A percentile compares a stretch with the other conserved stretches of the same genome.
Evolutionary conservation across 2,888 invertebrate species (phyloP).

Genomic region (Hecatera dysodea): DNA sequence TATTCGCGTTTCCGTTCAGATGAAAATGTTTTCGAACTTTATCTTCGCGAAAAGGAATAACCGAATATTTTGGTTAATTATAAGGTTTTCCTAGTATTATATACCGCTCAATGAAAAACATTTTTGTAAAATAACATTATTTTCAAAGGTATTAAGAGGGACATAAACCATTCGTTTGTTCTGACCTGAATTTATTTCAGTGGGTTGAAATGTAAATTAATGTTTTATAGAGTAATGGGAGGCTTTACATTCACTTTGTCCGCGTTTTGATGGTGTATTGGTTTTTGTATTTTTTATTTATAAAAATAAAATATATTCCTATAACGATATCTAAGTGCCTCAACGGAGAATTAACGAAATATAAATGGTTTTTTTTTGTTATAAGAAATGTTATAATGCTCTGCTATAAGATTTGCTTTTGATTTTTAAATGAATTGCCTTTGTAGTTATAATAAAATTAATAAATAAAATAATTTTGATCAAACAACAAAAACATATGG

Average conservation of each 20-base stretch:
- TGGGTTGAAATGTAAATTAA: constrained; percentile 37
- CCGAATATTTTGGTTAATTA: neutral
- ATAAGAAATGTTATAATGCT: neutral
- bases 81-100: neutral
- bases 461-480: no score
- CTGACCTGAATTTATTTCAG: constrained; percentile 28
- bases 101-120: neutral
- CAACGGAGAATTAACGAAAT: neutral
- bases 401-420: neutral
- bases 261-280: constrained; percentile 28
- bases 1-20: neutral
- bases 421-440: neutral
- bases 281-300: constrained; percentile 29
- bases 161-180: constrained; percentile 18
- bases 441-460: no score
- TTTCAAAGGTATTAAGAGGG: constrained; percentile 20
- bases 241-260: constrained; percentile 34
- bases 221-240: constrained; percentile 36
- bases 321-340: neutral
- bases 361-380: neutral
- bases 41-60: neutral
- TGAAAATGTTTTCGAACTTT: neutral
- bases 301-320: neutral
- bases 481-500: no score
- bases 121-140: neutral